A percentile compares a stretch with the other conserved stretches of the same genome.
Evolutionary conservation across 2,113 vertebrate genomes (phyloP).

Genomic region (Tringa solitaria): DNA sequence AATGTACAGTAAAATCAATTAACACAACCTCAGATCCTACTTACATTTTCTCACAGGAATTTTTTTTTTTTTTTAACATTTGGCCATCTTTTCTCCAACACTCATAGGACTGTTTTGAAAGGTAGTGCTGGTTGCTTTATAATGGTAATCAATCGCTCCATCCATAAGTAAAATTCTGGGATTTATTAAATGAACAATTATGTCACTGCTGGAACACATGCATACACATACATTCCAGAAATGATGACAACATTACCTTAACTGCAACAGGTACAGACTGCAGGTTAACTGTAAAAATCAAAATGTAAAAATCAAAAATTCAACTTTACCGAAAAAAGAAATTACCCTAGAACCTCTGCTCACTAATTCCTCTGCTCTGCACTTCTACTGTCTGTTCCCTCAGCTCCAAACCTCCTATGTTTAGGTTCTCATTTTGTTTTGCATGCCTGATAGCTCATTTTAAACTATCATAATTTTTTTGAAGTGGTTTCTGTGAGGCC

Average conservation of each 20-base stretch:
- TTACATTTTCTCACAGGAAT: background rate
- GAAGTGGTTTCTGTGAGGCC: background rate
- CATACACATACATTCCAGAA: background rate
- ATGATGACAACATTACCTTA: background rate
- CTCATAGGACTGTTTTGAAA: background rate
- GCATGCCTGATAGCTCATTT: background rate
- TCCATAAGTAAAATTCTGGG: background rate
- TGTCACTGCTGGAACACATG: background rate
- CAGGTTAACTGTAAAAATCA: background rate
- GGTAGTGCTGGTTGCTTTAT: background rate
- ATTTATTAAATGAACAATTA: background rate
- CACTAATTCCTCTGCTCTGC: background rate
- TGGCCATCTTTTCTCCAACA: background rate
- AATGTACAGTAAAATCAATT: slow-evolving; percentile 49
- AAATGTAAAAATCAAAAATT: background rate
- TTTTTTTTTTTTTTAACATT: background rate
- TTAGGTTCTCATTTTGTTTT: background rate
- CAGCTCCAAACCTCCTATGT: background rate
- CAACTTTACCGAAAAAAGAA: background rate
- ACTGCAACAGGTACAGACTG: background rate
- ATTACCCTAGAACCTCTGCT: background rate
- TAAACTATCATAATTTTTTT: background rate
- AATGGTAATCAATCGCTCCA: background rate
- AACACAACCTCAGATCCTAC: background rate
- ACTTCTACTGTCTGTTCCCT: background rate